Base-by-base conservation (phyloP, 1,140 invertebrate species). In the Aphaenogaster rudis region DNA sequence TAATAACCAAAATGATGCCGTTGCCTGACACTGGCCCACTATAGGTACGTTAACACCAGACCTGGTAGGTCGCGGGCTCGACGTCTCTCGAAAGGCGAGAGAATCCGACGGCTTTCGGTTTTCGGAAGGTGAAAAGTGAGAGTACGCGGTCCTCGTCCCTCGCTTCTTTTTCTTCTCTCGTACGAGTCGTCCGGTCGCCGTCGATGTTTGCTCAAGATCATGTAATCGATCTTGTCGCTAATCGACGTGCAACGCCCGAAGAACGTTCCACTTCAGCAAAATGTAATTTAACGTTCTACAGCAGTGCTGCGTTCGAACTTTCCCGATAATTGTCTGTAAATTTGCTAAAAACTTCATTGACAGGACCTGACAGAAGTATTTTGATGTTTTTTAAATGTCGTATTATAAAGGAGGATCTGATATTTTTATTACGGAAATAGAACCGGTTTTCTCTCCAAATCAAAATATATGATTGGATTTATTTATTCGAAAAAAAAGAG, bases 21-120 rank as follows among this genome's bases (percentile, higher is more conserved):
- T 91, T 93, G 92, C 90, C 91, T 92, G 93, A 94, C 93, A 94
- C 91, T 94, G 94, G 92, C 91, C 93, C 89, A 94, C 92, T 92
- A 92, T 92, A 82, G 88, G 92, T 93, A 57, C 89, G 78, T 94
- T 92, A 92, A 92, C 92, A 92, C 91, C 88, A 85, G 50, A 50
- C 86, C 81, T 71, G 86, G 71, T 87, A 74, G 92, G 86, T 88
- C 89, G 61, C 33, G 64, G 45, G 11, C 54, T 21, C 39, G n/a
- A 48, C 36, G 17, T 52, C n/a, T 54, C 45, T 67, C 61, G 59
- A 67, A 52, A 69, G n/a, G 17, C 15, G 45, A 77, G 86, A 66
- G 80, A 71, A 77, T 3, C 13, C 3, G 61, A 33, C 15, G 36
- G 28, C 66, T 67, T 67, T 69, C 66, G 42, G 6, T 67, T 88